Evolutionary conservation across 2,888 invertebrate genomes (phyloP), one percentile per base, ranked within the genome.

Genomic region (Agrochola circellaris): DNA sequence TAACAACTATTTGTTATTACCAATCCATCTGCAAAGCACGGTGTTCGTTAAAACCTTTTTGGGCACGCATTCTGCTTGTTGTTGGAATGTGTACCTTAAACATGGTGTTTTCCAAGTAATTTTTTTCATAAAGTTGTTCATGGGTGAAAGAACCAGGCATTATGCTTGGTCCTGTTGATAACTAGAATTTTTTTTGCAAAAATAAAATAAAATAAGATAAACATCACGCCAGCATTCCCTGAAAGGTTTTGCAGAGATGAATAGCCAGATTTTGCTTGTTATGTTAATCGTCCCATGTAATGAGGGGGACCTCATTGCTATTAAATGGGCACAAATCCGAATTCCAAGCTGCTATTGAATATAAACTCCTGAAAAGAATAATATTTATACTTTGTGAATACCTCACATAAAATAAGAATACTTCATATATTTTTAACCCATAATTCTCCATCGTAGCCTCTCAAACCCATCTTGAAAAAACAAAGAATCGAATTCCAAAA

Each of bases 401-500:
- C 17, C 38, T 30, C 0, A 1, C 3, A 54, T 80, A 60, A 2
- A 51, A 67, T 45, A 20, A 60, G 2, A 51, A 67, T 45, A 20
- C 34, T 9, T 58, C 17, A 38, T 20, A 51, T 54, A 56, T 54
- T 68, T 76, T 68, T 9, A 45, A 45, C 72, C 34, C 30, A 45
- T 66, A 73, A 34, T 15, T 56, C 54, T 54, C n/a, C 26, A 60
- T 45, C n/a, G 6, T 26, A 2, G 42, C 60, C 58, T 56, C 61
- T 75, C 17, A 11, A 73, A 60, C 23, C 72, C 56, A 54, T 73
- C 75, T 73, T 75, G 34, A 75, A 66, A 82, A 83, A 80, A 84
- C 65, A 83, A 75, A 61, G 69, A 81, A 78, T 84, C 61, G 58
- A 79, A 75, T 66, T 71, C 58, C 11, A 65, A 78, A 74, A 82